phyloP scores from a whole-genome alignment of 2,113 vertebrate species.

The Brachyhypopomus gauderio region DNA sequence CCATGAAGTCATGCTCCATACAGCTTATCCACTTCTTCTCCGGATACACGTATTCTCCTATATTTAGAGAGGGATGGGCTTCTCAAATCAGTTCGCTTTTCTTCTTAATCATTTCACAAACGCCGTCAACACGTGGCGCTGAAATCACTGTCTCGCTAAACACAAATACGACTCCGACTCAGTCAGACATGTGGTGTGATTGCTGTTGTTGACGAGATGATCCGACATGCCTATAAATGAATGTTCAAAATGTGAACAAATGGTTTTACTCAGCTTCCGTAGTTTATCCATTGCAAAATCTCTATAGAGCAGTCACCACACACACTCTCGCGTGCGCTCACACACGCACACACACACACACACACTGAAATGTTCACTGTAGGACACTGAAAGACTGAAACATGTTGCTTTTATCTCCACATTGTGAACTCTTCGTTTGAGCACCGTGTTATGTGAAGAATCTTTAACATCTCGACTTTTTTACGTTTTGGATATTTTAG shows the following conservation, averaged over 20 bases:
- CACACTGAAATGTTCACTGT: background rate
- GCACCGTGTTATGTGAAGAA: no score
- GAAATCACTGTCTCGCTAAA: conserved; percentile 2
- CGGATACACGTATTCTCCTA: background rate
- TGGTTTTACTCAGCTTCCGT: background rate
- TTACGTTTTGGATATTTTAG: no score
- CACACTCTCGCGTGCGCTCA: background rate
- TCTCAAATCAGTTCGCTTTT: background rate
- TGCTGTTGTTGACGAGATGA: background rate
- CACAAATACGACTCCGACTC: background rate
- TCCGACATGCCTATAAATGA: background rate
- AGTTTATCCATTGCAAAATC: background rate
- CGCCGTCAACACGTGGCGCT: background rate
- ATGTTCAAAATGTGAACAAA: background rate
- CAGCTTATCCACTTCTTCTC: background rate
- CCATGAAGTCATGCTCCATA: background rate
- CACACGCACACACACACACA: background rate
- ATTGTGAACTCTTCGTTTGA: no score
- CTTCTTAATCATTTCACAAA: conserved; percentile 1
- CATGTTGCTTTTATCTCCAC: no score
- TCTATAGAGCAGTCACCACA: conserved; percentile 3
- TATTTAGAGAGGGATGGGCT: background rate
- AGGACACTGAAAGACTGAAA: background rate
- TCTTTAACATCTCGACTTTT: no score
- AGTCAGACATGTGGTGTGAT: background rate